phyloP scores from a whole-genome alignment of 2,113 vertebrate species.

The Ptychochromis oligacanthus region DNA sequence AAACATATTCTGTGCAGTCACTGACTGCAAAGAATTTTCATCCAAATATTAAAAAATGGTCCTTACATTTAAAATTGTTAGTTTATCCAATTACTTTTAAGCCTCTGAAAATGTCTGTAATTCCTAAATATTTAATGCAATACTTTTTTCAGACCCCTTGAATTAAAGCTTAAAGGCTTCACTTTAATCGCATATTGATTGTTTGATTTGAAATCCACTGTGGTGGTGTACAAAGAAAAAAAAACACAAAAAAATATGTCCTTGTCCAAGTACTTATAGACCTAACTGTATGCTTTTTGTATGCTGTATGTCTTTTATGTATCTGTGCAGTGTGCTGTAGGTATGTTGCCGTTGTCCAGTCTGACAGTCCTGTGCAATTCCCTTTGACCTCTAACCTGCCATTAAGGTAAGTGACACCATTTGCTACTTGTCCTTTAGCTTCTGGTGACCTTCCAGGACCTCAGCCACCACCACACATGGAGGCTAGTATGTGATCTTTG shows the following conservation, averaged over 20 bases:
- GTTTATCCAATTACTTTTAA: neutral
- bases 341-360: conserved; percentile 21
- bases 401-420: conserved; percentile 62
- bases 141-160: neutral
- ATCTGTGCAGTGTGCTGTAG: conserved; percentile 40
- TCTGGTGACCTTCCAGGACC: conserved; percentile 48
- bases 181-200: neutral
- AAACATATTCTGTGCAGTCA: neutral
- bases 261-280: neutral
- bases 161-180: neutral
- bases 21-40: neutral
- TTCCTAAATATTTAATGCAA: rapidly evolving
- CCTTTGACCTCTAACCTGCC: conserved; percentile 62
- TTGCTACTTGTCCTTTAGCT: conserved; percentile 57
- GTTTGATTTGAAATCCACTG: neutral
- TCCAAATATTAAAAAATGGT: neutral
- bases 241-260: neutral
- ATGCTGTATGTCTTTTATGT: neutral
- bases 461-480: conserved; percentile 46
- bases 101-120: no score
- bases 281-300: neutral
- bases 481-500: conserved; percentile 23
- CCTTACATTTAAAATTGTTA: neutral
- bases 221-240: neutral
- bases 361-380: neutral